Percentiles rank a stretch among this genome's conserved stretches.
Evolutionary conservation across 2,113 vertebrate species (phyloP).

Genomic region (Phycodurus eques): DNA sequence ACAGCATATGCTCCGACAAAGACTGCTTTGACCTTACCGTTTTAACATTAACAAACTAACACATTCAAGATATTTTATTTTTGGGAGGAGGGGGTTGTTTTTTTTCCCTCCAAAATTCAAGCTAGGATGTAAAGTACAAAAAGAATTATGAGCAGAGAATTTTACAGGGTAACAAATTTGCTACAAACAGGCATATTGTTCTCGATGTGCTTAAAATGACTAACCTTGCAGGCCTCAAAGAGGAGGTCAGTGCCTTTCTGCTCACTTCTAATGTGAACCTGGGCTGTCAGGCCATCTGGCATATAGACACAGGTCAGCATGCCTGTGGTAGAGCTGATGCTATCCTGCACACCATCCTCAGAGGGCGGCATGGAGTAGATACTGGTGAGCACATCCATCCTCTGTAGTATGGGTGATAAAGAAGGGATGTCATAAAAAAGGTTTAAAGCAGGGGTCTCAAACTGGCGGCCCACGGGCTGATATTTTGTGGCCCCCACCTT

Average conservation of each 20-base stretch:
- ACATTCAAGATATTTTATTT: not conserved
- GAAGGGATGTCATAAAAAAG: not conserved
- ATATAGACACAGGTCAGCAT: constrained; percentile 75
- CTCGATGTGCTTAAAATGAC: not conserved
- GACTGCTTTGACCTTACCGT: not conserved
- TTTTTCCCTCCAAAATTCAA: not conserved
- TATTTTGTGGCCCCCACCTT: no score
- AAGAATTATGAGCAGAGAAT: not conserved
- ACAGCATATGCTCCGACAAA: constrained; percentile 5
- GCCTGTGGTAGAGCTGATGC: constrained; percentile 50
- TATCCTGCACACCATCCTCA: constrained; percentile 76
- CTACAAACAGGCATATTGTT: constrained; percentile 1
- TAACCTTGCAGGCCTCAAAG: constrained; percentile 86
- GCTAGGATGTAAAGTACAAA: not conserved
- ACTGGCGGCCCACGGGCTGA: no score
- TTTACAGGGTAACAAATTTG: not conserved
- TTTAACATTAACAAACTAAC: not conserved
- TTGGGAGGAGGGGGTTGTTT: not conserved
- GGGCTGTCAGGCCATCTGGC: constrained; percentile 78
- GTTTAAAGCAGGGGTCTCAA: not conserved
- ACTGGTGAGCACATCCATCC: constrained; percentile 77
- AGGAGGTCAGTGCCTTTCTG: constrained; percentile 84
- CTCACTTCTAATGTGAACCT: constrained; percentile 77
- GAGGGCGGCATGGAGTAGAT: constrained; percentile 75
- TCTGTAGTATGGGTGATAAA: constrained; percentile 44